Base-by-base conservation (phyloP, 2,797 vertebrate genomes). In the Pipistrellus nathusii region DNA sequence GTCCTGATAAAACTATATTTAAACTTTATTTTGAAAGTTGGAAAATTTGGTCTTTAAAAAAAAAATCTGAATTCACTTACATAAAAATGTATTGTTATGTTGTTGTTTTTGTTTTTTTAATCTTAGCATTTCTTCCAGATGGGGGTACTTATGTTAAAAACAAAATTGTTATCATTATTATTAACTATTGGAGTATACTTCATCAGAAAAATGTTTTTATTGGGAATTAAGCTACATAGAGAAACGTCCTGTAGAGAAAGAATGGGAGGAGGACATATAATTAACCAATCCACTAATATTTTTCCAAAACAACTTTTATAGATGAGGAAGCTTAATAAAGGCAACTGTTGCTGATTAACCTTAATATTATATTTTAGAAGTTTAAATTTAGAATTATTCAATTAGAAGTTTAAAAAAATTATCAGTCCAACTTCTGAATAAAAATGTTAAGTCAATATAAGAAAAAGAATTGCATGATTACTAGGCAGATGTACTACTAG, bases 311-410 rank as follows among this genome's bases (percentile, higher is more conserved):
- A 81, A 62, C 68, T 80, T 88, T 90, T 76, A 25, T 81, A 15
- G 6, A 41, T 62, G 64, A n/a, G 8, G n/a, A 92, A 85, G 11
- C 13, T 59, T 95, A 90, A 88, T 80, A 76, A 97, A 94, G 27
- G 18, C 20, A 85, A 78, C 14, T 91, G 2, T 62, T 95, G 21
- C 62, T 95, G 66, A 69, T 86, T 90, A 53, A 48, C 41, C 8
- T 81, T 85, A 94, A 88, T 38, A 13, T 81, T 86, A 10, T 89
- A 91, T 94, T 51, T 92, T 87, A 75, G 41, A 92, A 72, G 21
- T 44, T 94, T 95, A 27, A 91, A 94, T 82, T 91, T 93, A 84
- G n/a, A 4, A 80, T 75, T 91, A n/a, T 93, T 91, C 89, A 94
- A 76, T 76, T 93, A 86, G 72, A 84, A 91, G 53, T 46, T 78